phyloP scores from a whole-genome alignment of 92 coral and sea anemone species.

The Epizoanthus ramosus region DNA sequence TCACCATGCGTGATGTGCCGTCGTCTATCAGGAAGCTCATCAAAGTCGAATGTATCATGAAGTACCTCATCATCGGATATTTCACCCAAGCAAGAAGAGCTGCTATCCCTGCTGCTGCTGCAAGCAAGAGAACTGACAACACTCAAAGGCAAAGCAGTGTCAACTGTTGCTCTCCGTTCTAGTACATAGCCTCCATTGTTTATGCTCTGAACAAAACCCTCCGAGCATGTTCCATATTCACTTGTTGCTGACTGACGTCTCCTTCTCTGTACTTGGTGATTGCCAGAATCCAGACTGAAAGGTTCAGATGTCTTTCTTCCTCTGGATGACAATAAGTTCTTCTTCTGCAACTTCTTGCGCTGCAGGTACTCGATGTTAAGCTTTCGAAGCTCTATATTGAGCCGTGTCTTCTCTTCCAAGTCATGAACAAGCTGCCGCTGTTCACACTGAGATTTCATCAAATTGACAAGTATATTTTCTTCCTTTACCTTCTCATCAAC shows the following conservation, averaged over 20 bases:
- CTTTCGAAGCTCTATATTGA: slow-evolving; percentile 66
- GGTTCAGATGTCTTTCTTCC: slow-evolving; percentile 59
- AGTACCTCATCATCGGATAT: slow-evolving; percentile 54
- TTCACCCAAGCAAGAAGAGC: slow-evolving; percentile 41
- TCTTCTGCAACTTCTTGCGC: slow-evolving; percentile 41
- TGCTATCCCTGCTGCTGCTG: slow-evolving; percentile 40
- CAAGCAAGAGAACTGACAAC: slow-evolving; percentile 24
- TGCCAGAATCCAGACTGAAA: slow-evolving; percentile 70
- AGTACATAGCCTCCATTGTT: slow-evolving; percentile 44
- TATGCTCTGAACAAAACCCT: slow-evolving; percentile 52
- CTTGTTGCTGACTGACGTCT: slow-evolving; percentile 65
- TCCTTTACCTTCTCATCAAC: slow-evolving; percentile 5
- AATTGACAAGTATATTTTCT: slow-evolving; percentile 35
- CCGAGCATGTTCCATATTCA: slow-evolving; percentile 81
- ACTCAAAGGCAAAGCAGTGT: slow-evolving; percentile 34
- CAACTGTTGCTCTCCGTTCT: slow-evolving; percentile 25
- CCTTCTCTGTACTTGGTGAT: slow-evolving; percentile 13
- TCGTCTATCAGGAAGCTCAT: slow-evolving; percentile 49
- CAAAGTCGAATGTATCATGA: slow-evolving; percentile 44
- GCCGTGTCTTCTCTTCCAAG: slow-evolving; percentile 54
- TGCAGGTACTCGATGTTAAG: slow-evolving; percentile 66
- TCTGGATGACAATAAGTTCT: slow-evolving; percentile 30
- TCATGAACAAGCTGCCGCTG: slow-evolving; percentile 68
- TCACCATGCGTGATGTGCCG: slow-evolving; percentile 84
- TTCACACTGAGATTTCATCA: slow-evolving; percentile 61